Evolutionary conservation across 2,888 invertebrate genomes (phyloP), one percentile per base, ranked within the genome.

Genomic region (Leptinotarsa rubiginosa): DNA sequence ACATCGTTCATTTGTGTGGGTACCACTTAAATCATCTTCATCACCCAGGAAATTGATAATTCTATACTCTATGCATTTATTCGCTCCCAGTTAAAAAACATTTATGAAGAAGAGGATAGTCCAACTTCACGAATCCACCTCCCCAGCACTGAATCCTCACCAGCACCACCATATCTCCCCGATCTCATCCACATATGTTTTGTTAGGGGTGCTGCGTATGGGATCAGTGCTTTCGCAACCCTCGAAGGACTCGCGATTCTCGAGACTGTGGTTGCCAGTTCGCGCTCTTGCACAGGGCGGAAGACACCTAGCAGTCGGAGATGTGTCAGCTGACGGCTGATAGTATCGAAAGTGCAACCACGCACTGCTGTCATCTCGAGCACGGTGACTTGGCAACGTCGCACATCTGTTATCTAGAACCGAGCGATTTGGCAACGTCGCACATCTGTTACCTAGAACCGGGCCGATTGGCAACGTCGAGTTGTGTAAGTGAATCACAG

Each of bases 191-290:
- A 18, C 47, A 22, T 69, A 59, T 79, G 72, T 79, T 77, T 78
- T 79, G 77, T 75, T 84, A 88, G 89, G 94, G 95, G 87, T 95
- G 95, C 93, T 95, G 95, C 88, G 75, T 95, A 83, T 93, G 95
- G 92, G 94, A 95, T 89, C 93, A 93, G 90, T 96, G 95, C 92
- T 95, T 95, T 92, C 94, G 93, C 90, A 94, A 94, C 89, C 93
- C 94, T 82, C 91, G 94, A 85, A 92, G 94, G 88, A 90, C 92
- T 88, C 90, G 91, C 82, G 92, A 92, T 81, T 91, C 93, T 82
- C 93, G 95, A 87, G 96, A 96, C 89, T 96, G 96, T 88, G 95
- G 95, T 89, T 96, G 96, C 91, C 95, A 96, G 89, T 96, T 96
- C 90, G 95, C 95, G 85, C 91, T 96, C 87, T 92, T 96, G 87